Base-by-base conservation (phyloP, 2,888 invertebrate genomes). In the Desoria tigrina region DNA sequence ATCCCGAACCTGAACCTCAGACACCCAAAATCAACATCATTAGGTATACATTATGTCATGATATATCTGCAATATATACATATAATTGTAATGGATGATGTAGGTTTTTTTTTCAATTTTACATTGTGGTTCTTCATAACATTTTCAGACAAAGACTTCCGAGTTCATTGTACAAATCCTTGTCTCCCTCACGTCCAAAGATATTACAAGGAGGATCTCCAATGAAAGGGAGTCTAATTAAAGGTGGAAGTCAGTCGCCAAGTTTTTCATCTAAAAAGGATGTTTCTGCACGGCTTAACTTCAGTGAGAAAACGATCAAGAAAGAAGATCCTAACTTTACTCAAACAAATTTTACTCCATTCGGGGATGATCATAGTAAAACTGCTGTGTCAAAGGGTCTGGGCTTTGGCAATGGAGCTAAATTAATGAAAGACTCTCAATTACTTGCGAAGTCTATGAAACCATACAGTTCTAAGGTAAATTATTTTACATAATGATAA, bases 11-110 rank as follows among this genome's bases (percentile, higher is more conserved):
- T 14, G 32, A 63, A 1, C 45, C 61, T 1, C 56, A 68, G 24
- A 59, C 71, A 2, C 71, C 74, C 7, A 74, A 72, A 63, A 72
- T 74, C 0, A 74, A 74, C 37, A 74, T 74, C 23, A 74, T 74
- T 23, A 49, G 74, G 74, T 74, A 64, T 39, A 1, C 11, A 62
- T 42, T 6, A 23, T 11, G n/a, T 18, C 1, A n/a, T n/a, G n/a
- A n/a, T n/a, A n/a, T n/a, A n/a, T n/a, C n/a, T n/a, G n/a, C n/a
- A n/a, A n/a, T n/a, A n/a, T n/a, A n/a, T n/a, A n/a, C n/a, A n/a
- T n/a, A n/a, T n/a, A n/a, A n/a, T n/a, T n/a, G n/a, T n/a, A n/a
- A n/a, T n/a, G n/a, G n/a, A n/a, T n/a, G n/a, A n/a, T 39, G 39
- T 39, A 16, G 9, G 39, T 11, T 39, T 39, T 16, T 39, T 39